Evolutionary conservation across 2,888 invertebrate species (phyloP).

Genomic region (Pterostichus madidus): DNA sequence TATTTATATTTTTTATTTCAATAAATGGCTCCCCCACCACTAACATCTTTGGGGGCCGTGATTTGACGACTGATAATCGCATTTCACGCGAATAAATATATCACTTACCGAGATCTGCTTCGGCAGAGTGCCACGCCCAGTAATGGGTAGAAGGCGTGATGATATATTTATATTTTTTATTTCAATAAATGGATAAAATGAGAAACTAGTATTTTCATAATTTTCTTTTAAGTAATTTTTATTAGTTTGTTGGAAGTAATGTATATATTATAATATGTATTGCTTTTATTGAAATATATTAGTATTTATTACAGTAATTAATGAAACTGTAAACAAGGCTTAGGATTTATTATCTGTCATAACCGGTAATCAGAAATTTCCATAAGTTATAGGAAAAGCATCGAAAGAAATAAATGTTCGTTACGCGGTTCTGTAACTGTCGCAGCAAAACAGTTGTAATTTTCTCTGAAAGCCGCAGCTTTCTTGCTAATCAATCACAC

Average conservation of each 20-base stretch:
- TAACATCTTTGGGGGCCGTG: too few species aligned
- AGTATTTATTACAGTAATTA: constrained; percentile 52
- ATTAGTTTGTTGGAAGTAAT: not conserved
- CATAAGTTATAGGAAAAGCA: constrained; percentile 36
- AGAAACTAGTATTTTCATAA: too few species aligned
- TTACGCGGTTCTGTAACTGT: constrained; percentile 28
- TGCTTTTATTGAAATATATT: constrained; percentile 49
- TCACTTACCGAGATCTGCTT: too few species aligned
- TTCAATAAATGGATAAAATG: too few species aligned
- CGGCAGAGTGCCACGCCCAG: too few species aligned
- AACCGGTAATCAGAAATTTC: constrained; percentile 35
- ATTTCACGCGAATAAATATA: too few species aligned
- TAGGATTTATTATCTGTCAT: constrained; percentile 41
- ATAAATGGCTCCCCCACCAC: too few species aligned
- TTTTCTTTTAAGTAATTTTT: too few species aligned
- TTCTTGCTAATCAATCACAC: constrained; percentile 36
- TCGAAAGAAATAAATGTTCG: constrained; percentile 44
- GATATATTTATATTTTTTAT: too few species aligned
- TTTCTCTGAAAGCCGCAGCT: constrained; percentile 26
- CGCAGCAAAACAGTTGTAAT: constrained; percentile 44
- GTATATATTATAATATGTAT: constrained; percentile 23
- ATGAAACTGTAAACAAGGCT: constrained; percentile 49
- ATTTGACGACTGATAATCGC: too few species aligned
- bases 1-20: too few species aligned
- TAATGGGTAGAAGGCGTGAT: too few species aligned